Base-by-base conservation (phyloP, 2,888 invertebrate genomes). In the Leptothorax acervorum region DNA sequence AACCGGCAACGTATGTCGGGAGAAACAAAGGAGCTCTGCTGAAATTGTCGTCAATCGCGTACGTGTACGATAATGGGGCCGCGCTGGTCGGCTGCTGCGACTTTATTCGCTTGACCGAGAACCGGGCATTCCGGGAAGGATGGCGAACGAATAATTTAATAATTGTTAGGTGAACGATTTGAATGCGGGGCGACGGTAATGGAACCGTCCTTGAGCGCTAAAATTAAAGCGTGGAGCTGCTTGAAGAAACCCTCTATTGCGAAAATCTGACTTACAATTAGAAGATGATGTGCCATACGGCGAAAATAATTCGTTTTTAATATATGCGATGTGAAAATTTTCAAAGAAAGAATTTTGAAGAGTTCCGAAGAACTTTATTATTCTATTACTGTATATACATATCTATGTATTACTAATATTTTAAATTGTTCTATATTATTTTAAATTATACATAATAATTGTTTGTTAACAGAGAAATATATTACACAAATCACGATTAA, bases 121-220 rank as follows among this genome's bases (percentile, higher is more conserved):
- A 23, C 18, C 78, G 18, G 23, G 45, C 48, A 57, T 81, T 81
- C 79, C 79, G 60, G 48, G 79, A 81, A 81, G 73, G 60, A 71
- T 81, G 79, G 57, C 71, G 73, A 23, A 35, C 23, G 60, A 81
- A 81, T 81, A 81, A 81, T 81, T 81, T 81, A 81, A 81, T 81
- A 81, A 81, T 73, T 79, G 35, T 81, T 81, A 81, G 60, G 57
- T 48, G n/a, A 81, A 73, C 18, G 74, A 60, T 81, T 73, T 81
- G 60, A 81, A 81, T 73, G 73, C 39, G 73, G 35, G 57, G 45
- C 23, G 28, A 57, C 23, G 68, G 23, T 42, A 53, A 42, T 45
- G 48, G 35, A 35, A 65, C 4, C 23, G 73, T 60, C 60, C 73
- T 79, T 60, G 60, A 71, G 11, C n/a, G 31, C 23, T 2, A 48